A percentile compares a stretch with the other conserved stretches of the same genome.
Conservation (phyloP, 2,113 vertebrate genomes). For the Gallinago undulata region DNA sequence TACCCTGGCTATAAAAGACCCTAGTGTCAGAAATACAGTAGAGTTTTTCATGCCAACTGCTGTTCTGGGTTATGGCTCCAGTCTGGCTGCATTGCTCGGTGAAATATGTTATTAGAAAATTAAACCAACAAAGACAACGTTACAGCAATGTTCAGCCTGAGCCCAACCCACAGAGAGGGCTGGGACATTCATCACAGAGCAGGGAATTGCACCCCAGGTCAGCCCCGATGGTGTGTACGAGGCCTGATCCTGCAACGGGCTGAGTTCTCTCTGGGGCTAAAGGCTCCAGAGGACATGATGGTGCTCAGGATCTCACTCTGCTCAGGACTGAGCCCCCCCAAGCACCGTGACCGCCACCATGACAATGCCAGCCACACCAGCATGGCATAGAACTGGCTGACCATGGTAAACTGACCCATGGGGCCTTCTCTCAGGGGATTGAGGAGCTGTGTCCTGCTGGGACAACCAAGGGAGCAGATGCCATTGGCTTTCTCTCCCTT, state of each 20-base stretch:
- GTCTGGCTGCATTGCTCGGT: conserved; percentile 49
- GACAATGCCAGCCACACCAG: not conserved
- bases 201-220: not conserved
- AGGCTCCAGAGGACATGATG: not conserved
- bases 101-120: conserved; percentile 51
- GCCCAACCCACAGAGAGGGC: not conserved
- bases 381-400: not conserved
- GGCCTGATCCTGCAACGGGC: not conserved
- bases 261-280: not conserved
- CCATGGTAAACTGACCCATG: not conserved
- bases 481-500: not conserved
- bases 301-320: not conserved
- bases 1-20: conserved; percentile 19
- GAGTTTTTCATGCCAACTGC: conserved; percentile 29
- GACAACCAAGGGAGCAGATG: not conserved
- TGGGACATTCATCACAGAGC: not conserved
- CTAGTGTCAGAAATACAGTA: conserved; percentile 48
- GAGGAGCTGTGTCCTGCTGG: not conserved
- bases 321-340: not conserved
- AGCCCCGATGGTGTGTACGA: fast-evolving
- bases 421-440: not conserved
- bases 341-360: not conserved
- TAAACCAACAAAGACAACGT: not conserved
- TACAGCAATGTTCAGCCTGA: not conserved
- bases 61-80: conserved; percentile 46